phyloP scores from a whole-genome alignment of 23 tunicate genomes.

The Corella eumyota region DNA sequence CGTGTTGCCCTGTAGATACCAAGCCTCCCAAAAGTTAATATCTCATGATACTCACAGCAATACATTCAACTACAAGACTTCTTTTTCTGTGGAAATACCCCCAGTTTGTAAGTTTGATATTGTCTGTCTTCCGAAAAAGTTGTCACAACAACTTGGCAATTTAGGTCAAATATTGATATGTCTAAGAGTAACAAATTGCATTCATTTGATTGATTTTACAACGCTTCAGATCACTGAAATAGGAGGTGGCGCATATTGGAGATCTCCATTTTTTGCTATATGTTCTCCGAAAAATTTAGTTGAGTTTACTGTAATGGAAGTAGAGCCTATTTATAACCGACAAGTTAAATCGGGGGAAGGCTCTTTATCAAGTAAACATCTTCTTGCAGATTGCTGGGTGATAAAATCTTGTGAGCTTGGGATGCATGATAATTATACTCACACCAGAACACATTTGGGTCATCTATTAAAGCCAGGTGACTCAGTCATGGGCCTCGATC shows the following conservation, averaged over 20 bases:
- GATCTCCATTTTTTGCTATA: slow-evolving; percentile 46
- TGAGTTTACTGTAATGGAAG: slow-evolving; percentile 79
- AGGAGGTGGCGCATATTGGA: slow-evolving; percentile 67
- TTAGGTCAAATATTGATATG: slow-evolving; percentile 79
- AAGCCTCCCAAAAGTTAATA: slow-evolving; percentile 79
- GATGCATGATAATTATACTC: slow-evolving; percentile 65
- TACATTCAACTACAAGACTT: slow-evolving; percentile 80
- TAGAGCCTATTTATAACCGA: slow-evolving; percentile 41
- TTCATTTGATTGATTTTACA: slow-evolving; percentile 85
- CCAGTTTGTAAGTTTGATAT: slow-evolving; percentile 96
- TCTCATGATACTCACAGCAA: slow-evolving; percentile 80
- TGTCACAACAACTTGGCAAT: slow-evolving; percentile 91
- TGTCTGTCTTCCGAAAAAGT: slow-evolving; percentile 74
- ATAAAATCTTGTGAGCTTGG: slow-evolving; percentile 79
- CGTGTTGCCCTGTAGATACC: slow-evolving; percentile 80
- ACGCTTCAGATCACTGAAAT: slow-evolving; percentile 85
- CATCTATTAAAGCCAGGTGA: slow-evolving; percentile 75
- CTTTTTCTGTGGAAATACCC: slow-evolving; percentile 86
- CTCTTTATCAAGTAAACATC: slow-evolving; percentile 50
- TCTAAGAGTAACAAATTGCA: slow-evolving; percentile 74
- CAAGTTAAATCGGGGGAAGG: slow-evolving; percentile 63
- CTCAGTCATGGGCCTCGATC: slow-evolving; percentile 74
- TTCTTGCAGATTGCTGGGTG: slow-evolving; percentile 89
- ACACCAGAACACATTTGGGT: slow-evolving; percentile 83
- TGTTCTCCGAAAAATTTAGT: slow-evolving; percentile 47